Evolutionary conservation across 2,113 vertebrate genomes (phyloP).

Genomic region (Austrofundulus limnaeus): DNA sequence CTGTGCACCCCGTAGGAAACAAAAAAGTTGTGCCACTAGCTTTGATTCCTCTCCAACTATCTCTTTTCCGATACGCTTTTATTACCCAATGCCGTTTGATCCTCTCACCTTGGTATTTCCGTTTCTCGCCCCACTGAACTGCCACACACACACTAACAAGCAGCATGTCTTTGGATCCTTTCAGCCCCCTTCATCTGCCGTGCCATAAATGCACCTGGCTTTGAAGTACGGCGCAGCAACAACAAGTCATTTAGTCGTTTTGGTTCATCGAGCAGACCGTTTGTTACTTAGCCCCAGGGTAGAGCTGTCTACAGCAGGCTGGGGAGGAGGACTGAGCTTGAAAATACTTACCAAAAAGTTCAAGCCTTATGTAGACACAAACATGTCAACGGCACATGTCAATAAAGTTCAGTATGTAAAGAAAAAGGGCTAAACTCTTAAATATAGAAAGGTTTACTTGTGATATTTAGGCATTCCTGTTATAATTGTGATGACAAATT

Average conservation of each 20-base stretch:
- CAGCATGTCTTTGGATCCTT: conserved; percentile 27
- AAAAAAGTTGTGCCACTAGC: neutral
- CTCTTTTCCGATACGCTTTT: conserved; percentile 20
- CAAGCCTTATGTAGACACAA: conserved; percentile 16
- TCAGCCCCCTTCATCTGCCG: conserved; percentile 8
- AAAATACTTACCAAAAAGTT: conserved; percentile 14
- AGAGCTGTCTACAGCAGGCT: conserved; percentile 43
- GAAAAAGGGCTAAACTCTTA: neutral
- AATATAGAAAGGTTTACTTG: no score
- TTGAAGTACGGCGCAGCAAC: conserved; percentile 50
- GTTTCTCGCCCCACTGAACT: conserved; percentile 8
- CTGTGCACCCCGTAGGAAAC: neutral
- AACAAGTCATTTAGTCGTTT: conserved; percentile 62
- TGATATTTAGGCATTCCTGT: no score
- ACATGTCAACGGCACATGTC: conserved; percentile 17
- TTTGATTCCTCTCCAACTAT: neutral
- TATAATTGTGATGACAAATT: no score
- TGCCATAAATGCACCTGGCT: conserved; percentile 59
- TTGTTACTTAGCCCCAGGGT: conserved; percentile 58
- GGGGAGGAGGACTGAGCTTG: neutral
- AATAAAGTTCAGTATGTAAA: conserved; percentile 6
- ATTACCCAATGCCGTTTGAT: conserved; percentile 38
- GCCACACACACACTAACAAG: conserved; percentile 61
- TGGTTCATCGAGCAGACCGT: conserved; percentile 55
- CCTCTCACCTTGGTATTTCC: conserved; percentile 30